These are phyloP conservation scores for Dascillus cervinus DNA, from an alignment of 2,888 invertebrate genomes.

Conservation along the genomic window DNA sequence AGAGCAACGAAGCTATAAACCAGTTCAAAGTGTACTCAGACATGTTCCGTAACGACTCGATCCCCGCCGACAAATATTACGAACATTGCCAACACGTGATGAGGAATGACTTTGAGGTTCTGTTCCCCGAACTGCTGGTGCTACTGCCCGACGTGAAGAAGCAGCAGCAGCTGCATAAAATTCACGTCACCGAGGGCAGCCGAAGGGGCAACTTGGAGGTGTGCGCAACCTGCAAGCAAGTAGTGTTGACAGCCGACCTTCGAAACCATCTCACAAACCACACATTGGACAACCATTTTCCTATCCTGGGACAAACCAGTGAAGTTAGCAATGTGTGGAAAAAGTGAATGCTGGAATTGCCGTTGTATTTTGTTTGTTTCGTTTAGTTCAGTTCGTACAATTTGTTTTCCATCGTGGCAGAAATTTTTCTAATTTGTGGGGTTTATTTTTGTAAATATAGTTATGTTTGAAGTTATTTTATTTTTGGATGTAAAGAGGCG, in stretches of 20 bases:
- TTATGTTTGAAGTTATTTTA: too few relatives aligned
- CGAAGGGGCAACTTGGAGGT: conserved; percentile 46
- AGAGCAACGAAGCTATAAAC: conserved; percentile 47
- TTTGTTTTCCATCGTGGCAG: too few relatives aligned
- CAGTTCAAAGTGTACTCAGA: conserved; percentile 73
- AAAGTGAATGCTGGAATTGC: too few relatives aligned
- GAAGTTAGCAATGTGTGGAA: conserved; percentile 29
- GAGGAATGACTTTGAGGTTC: conserved; percentile 54
- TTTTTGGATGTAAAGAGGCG: too few relatives aligned
- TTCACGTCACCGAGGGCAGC: conserved; percentile 34
- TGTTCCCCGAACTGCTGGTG: conserved; percentile 79
- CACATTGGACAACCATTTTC: conserved; percentile 57
- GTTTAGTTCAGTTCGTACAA: too few relatives aligned
- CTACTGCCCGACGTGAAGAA: conserved; percentile 82
- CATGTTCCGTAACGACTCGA: conserved; percentile 64
- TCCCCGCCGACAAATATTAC: conserved; percentile 68
- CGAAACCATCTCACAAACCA: conserved; percentile 57
- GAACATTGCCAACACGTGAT: conserved; percentile 61
- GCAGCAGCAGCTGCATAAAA: conserved; percentile 65
- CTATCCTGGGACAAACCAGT: conserved; percentile 45
- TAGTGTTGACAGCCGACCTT: conserved; percentile 53
- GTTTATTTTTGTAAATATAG: too few relatives aligned
- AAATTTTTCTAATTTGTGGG: too few relatives aligned
- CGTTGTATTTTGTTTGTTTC: too few relatives aligned
- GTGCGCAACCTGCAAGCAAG: conserved; percentile 68